Evolutionary conservation across 92 coral and sea anemone genomes (phyloP).

Genomic region (Palythoa grandis): DNA sequence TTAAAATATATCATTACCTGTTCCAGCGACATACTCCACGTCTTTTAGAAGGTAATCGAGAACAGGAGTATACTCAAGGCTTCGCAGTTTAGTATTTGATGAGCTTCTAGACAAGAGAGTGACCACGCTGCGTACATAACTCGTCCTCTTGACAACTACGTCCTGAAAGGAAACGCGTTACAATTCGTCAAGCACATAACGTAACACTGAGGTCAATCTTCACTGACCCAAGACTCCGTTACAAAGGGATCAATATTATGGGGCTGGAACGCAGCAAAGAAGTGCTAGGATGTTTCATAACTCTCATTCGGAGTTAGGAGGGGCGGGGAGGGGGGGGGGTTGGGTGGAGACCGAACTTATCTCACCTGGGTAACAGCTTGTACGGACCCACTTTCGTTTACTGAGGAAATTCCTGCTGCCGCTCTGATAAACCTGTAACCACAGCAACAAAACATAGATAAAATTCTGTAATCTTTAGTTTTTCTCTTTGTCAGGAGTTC

Average conservation of each 20-base stretch:
- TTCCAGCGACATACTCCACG: conserved; percentile 83
- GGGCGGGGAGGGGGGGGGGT: too few relatives aligned
- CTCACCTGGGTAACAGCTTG: conserved; percentile 81
- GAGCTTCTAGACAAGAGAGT: conserved; percentile 84
- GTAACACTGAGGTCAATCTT: too few relatives aligned
- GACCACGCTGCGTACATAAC: conserved; percentile 78
- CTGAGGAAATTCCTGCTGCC: conserved; percentile 77
- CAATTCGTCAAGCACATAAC: background rate
- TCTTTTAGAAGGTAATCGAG: conserved; percentile 75
- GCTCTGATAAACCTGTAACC: conserved; percentile 69
- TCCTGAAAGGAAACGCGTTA: conserved; percentile 59
- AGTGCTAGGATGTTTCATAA: background rate
- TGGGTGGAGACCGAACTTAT: background rate
- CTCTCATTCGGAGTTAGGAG: too few relatives aligned
- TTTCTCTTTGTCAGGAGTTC: too few relatives aligned
- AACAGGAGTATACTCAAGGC: conserved; percentile 77
- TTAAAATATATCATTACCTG: conserved; percentile 56
- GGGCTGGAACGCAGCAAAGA: background rate
- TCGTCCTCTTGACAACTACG: conserved; percentile 76
- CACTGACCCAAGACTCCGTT: too few relatives aligned
- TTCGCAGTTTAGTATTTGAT: conserved; percentile 59
- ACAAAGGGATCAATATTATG: too few relatives aligned
- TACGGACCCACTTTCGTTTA: conserved; percentile 64
- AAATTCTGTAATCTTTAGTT: background rate
- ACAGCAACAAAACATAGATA: background rate